Percentiles rank a stretch among this genome's conserved stretches.
Conservation (phyloP, 1,140 invertebrate genomes). For the Maniola jurtina region DNA sequence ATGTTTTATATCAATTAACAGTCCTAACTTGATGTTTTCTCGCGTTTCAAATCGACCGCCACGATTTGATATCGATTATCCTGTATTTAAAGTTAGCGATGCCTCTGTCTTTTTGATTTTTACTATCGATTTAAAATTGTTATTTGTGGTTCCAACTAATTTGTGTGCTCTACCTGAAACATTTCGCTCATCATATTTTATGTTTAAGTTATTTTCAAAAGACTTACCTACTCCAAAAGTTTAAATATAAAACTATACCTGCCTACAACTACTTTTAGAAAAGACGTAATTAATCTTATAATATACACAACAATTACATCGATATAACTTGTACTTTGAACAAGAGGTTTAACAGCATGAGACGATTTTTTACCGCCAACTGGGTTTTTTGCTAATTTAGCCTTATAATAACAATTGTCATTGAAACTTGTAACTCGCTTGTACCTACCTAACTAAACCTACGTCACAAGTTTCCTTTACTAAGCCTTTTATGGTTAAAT, state of each 20-base stretch:
- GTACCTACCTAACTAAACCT: background rate
- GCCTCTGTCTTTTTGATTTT: background rate
- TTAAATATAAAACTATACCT: too few species aligned
- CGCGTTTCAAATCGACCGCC: background rate
- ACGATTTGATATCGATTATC: conserved; percentile 2
- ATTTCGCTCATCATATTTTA: too few species aligned
- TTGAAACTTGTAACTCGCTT: conserved; percentile 15
- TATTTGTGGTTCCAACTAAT: background rate
- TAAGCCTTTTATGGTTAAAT: background rate
- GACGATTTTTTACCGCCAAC: conserved; percentile 34
- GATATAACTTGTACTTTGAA: conserved; percentile 17
- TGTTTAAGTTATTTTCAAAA: too few species aligned
- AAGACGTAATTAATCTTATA: background rate
- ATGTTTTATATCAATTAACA: conserved; percentile 3
- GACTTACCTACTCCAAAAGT: too few species aligned
- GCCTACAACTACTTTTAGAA: background rate
- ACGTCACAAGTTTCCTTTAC: conserved; percentile 1
- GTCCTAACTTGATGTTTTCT: background rate
- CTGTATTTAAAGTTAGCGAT: background rate
- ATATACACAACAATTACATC: conserved; percentile 16
- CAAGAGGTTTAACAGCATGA: conserved; percentile 21
- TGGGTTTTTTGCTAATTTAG: conserved; percentile 36
- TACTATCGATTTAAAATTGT: background rate
- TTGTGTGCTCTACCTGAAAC: too few species aligned
- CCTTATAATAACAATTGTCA: conserved; percentile 31